Base-by-base conservation (phyloP, 2,888 invertebrate species). In the Nemurella pictetii region DNA sequence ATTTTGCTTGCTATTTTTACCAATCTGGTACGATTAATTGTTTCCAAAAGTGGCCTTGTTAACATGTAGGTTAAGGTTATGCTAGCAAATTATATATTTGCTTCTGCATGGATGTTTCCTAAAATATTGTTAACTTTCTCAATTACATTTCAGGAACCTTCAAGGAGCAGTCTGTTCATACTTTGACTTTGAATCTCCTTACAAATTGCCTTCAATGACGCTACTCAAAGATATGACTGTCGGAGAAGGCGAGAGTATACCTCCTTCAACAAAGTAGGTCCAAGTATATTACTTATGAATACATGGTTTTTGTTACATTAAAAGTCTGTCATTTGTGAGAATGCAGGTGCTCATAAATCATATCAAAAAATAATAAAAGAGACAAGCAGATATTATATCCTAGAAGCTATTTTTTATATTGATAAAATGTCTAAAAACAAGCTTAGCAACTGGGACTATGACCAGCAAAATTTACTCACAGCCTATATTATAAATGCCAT, bases 121-220 rank as follows among this genome's bases (percentile, higher is more conserved):
- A 7, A 15, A 12, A 36, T n/a, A n/a, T n/a, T n/a, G n/a, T n/a
- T n/a, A n/a, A n/a, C n/a, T 36, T 36, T 15, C 7, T 36, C 55
- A 36, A 9, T 81, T 75, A 85, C n/a, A 84, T 85, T 87, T 84
- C 90, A 99, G 99, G 99, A 99, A 99, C 91, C 92, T 99, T 84
- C 98, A 98, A 92, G 97, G 96, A 87, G 99, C 99, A 85, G 95
- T 99, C 88, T 96, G 98, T 91, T 96, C 98, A 88, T 99, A 98
- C 90, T 95, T 98, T 91, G 99, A 99, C 91, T 95, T 95, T 89
- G 94, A 95, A 89, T 94, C 95, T 88, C 93, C 94, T 87, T 93
- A 92, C 90, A 94, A 93, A 91, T 92, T 96, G 90, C 95, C 96
- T 88, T 94, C 93, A 83, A 96, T 97, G 96, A 92, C 94, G 75